These are phyloP conservation scores for Brotula barbata DNA, from an alignment of 2,797 vertebrate genomes.

Conservation along the genomic window DNA sequence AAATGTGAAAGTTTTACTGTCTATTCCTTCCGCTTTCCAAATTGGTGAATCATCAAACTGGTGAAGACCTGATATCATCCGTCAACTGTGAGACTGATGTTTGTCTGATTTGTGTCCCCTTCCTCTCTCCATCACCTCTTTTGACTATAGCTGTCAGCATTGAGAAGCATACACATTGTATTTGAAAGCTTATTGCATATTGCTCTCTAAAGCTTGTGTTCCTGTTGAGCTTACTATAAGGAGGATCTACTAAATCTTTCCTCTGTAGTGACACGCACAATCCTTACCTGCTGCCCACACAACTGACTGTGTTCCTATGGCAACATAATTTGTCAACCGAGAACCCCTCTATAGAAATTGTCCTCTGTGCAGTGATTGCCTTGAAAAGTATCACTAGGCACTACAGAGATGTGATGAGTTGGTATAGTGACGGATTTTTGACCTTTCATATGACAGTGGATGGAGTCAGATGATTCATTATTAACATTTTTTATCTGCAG, in stretches of 20 bases:
- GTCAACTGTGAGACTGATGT: slow-evolving; percentile 10
- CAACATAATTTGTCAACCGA: slow-evolving; percentile 72
- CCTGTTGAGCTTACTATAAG: slow-evolving; percentile 6
- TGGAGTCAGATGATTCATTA: slow-evolving; percentile 15
- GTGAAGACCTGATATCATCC: slow-evolving; percentile 15
- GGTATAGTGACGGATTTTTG: slow-evolving; percentile 35
- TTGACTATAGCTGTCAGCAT: not conserved
- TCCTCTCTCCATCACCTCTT: not conserved
- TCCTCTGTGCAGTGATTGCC: slow-evolving; percentile 33
- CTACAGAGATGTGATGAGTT: slow-evolving; percentile 17
- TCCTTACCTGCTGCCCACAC: slow-evolving; percentile 69
- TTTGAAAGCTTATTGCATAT: not conserved
- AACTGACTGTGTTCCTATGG: slow-evolving; percentile 71
- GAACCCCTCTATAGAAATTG: slow-evolving; percentile 30
- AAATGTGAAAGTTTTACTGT: slow-evolving; percentile 23
- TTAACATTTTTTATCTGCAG: slow-evolving; percentile 34
- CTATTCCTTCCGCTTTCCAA: not conserved
- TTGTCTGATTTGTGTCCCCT: slow-evolving; percentile 14
- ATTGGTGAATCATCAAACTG: slow-evolving; percentile 14
- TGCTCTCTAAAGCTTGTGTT: slow-evolving; percentile 6
- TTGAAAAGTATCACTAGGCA: slow-evolving; percentile 34
- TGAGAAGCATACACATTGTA: not conserved
- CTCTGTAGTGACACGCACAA: slow-evolving; percentile 43
- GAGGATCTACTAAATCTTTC: slow-evolving; percentile 54
- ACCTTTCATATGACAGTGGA: slow-evolving; percentile 32